Evolutionary conservation across 1,140 invertebrate species (phyloP).

Genomic region (Drosophila novamexicana): DNA sequence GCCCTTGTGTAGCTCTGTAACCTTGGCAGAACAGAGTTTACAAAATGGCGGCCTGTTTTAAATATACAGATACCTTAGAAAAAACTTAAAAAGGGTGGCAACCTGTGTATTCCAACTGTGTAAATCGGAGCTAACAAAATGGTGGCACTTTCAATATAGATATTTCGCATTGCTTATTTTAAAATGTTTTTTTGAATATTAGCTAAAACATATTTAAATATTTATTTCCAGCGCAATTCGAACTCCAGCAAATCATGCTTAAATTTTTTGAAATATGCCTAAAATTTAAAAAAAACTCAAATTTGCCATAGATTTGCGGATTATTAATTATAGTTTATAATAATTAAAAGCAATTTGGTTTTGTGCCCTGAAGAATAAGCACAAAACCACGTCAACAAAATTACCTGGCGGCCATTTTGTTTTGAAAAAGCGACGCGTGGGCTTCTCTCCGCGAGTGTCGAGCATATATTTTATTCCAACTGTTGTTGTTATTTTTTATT

Average conservation of each 20-base stretch:
- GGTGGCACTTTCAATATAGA: too few relatives aligned
- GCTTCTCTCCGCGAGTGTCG: constrained; percentile 42
- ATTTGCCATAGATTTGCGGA: not conserved
- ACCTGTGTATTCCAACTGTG: too few relatives aligned
- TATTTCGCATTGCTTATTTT: too few relatives aligned
- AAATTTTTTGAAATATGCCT: too few relatives aligned
- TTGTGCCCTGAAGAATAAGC: constrained; percentile 20
- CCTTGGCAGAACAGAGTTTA: too few relatives aligned
- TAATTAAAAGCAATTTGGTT: constrained; percentile 33
- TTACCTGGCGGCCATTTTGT: constrained; percentile 74
- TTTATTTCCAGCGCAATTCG: not conserved
- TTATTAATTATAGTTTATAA: not conserved
- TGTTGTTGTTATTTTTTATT: constrained; percentile 12
- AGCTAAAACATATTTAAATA: not conserved
- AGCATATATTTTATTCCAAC: constrained; percentile 25
- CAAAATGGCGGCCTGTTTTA: too few relatives aligned
- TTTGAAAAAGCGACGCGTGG: constrained; percentile 42
- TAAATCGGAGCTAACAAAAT: too few relatives aligned
- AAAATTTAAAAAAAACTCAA: too few relatives aligned
- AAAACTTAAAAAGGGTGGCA: too few relatives aligned
- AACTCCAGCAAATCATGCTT: not conserved
- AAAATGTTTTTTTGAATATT: too few relatives aligned
- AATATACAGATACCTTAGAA: too few relatives aligned
- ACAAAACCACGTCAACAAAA: constrained; percentile 58
- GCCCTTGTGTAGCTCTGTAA: too few relatives aligned